Evolutionary conservation across 2,888 invertebrate genomes (phyloP).

Genomic region (Neria commutata): DNA sequence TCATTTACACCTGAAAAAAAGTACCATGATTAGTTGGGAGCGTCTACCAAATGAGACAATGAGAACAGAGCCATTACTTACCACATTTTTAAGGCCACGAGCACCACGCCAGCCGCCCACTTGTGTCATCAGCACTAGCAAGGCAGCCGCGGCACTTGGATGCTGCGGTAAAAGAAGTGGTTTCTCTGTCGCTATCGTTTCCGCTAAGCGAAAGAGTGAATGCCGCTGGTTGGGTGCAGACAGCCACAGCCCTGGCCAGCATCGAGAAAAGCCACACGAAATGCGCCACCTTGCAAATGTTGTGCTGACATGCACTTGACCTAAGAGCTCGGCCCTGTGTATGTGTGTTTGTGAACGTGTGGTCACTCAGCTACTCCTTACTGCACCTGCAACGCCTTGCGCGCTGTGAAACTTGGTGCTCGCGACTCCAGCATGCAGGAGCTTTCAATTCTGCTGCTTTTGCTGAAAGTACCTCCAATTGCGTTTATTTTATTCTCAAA

Average conservation of each 20-base stretch:
- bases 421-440: neutral
- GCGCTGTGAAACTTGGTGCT: too few relatives aligned
- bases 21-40: neutral
- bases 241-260: neutral
- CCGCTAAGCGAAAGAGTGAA: too few relatives aligned
- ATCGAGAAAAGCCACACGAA: neutral
- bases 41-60: neutral
- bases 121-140: slow-evolving; percentile 30
- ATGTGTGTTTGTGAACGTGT: neutral
- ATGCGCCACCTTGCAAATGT: slow-evolving; percentile 1
- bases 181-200: too few relatives aligned
- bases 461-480: neutral
- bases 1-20: neutral
- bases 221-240: neutral
- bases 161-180: neutral
- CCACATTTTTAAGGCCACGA: slow-evolving; percentile 57
- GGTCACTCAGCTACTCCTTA: neutral
- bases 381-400: neutral
- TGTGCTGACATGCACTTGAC: neutral
- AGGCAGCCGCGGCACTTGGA: neutral
- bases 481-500: too few relatives aligned
- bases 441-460: neutral
- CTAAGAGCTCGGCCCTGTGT: too few relatives aligned
- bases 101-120: slow-evolving; percentile 48
- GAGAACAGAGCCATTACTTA: slow-evolving; percentile 35